phyloP scores from a whole-genome alignment of 2,113 vertebrate genomes.

The Hydrochoerus hydrochaeris region DNA sequence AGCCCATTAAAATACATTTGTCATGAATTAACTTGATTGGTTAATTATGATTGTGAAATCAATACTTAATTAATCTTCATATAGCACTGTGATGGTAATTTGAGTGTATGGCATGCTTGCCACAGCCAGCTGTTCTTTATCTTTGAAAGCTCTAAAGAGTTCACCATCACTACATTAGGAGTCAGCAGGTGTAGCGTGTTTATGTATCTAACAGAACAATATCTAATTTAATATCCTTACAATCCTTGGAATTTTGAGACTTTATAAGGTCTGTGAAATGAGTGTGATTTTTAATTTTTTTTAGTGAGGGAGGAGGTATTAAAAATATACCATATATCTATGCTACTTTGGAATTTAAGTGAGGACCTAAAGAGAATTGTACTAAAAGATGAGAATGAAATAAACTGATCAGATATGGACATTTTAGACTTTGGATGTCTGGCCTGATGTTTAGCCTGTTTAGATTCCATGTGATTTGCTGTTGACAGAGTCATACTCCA shows the following conservation, averaged over 20 bases:
- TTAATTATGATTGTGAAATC: constrained; percentile 59
- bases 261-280: not conserved
- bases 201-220: not conserved
- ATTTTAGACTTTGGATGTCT: not conserved
- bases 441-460: not conserved
- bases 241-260: not conserved
- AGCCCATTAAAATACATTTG: constrained; percentile 52
- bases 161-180: not conserved
- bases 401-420: not conserved
- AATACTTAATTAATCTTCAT: constrained; percentile 29
- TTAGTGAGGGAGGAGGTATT: not conserved
- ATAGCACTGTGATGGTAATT: not conserved
- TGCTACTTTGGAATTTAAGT: not conserved
- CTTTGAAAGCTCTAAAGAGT: not conserved
- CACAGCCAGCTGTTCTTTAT: not conserved
- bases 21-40: constrained; percentile 55
- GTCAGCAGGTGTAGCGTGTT: not conserved
- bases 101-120: not conserved
- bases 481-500: not conserved
- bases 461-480: not conserved
- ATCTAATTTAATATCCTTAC: not conserved
- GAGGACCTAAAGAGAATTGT: not conserved
- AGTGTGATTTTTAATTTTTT: not conserved
- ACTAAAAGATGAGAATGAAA: not conserved
- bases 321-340: not conserved